Conservation (phyloP, 2,797 vertebrate species). For the Pantherophis vulpinus region DNA sequence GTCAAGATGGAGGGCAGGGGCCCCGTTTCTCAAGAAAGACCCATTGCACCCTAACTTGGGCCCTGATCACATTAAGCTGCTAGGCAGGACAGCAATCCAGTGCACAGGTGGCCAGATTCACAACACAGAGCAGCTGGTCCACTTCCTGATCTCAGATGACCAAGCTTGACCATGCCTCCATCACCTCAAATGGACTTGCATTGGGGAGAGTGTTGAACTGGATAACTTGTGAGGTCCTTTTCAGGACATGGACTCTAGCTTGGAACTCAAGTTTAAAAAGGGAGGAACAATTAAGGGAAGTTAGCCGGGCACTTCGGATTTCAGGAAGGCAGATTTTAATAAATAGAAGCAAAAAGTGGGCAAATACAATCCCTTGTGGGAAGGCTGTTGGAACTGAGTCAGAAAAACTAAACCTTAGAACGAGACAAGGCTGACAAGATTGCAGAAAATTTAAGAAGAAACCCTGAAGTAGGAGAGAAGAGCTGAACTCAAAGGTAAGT, state of each 20-base stretch:
- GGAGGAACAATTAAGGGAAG: background rate
- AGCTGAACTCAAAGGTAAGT: background rate
- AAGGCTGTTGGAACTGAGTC: background rate
- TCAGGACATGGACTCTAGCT: background rate
- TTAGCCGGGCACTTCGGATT: background rate
- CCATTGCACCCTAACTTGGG: background rate
- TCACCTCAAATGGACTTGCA: background rate
- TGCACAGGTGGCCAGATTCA: background rate
- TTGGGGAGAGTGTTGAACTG: background rate
- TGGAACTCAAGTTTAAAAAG: background rate
- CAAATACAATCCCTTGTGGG: background rate
- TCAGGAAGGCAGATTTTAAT: background rate
- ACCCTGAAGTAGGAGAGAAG: background rate
- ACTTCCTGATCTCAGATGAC: background rate
- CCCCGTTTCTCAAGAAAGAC: background rate
- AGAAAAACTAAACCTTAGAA: background rate
- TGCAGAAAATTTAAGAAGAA: background rate
- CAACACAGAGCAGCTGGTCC: background rate
- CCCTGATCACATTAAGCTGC: background rate
- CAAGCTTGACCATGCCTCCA: background rate
- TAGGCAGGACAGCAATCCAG: background rate
- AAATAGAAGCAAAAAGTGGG: background rate
- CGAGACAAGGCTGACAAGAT: background rate
- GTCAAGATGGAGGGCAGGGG: background rate
- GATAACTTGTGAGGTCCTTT: background rate